Percentiles rank a stretch among this genome's conserved stretches.
Evolutionary conservation across 2,797 vertebrate species (phyloP).

Genomic region (Harpia harpyja): DNA sequence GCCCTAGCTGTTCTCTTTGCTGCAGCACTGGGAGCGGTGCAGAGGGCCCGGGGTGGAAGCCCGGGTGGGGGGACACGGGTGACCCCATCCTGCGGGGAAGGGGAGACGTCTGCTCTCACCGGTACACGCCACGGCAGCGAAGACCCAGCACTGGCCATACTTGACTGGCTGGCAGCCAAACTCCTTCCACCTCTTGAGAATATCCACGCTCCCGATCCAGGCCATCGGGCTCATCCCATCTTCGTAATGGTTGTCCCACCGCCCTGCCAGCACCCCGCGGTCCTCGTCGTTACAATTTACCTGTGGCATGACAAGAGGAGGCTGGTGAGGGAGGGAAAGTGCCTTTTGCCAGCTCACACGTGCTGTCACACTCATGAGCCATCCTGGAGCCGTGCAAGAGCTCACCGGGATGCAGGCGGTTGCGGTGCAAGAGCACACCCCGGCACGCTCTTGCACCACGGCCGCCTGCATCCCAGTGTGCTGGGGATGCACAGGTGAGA

Average conservation of each 20-base stretch:
- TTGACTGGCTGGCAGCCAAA: conserved; percentile 84
- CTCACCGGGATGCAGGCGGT: accelerated
- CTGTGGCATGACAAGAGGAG: conserved; percentile 57
- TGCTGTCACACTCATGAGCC: not conserved
- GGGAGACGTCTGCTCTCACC: conserved; percentile 70
- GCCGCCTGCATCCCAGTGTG: not conserved
- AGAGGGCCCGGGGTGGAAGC: accelerated
- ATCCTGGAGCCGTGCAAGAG: not conserved
- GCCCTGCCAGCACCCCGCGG: conserved; percentile 84
- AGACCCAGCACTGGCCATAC: conserved; percentile 98
- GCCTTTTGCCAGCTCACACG: accelerated
- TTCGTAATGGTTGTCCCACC: conserved; percentile 79
- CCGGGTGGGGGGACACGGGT: not conserved
- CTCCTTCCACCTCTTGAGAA: conserved; percentile 83
- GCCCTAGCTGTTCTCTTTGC: not conserved
- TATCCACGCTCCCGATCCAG: conserved; percentile 92
- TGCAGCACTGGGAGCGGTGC: not conserved
- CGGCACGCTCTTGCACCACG: no score
- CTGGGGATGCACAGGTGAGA: no score
- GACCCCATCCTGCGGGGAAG: not conserved
- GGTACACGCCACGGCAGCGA: conserved; percentile 91
- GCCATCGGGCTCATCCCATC: conserved; percentile 87
- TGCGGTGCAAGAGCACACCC: accelerated
- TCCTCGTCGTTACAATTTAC: conserved; percentile 92
- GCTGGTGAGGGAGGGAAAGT: not conserved